phyloP scores from a whole-genome alignment of 1,140 invertebrate genomes.

The Brevipalpus yothersi region DNA sequence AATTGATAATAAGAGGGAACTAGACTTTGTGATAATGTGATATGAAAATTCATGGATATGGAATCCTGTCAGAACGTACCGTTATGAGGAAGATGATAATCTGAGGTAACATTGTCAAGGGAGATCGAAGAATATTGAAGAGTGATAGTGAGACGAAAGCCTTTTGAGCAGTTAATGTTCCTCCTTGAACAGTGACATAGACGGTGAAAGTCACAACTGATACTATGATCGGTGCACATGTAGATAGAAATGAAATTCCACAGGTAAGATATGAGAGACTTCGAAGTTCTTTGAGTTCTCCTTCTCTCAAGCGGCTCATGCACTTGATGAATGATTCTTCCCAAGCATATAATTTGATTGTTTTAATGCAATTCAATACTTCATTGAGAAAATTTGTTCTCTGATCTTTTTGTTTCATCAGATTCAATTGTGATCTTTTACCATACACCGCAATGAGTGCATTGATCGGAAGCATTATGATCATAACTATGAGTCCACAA shows the following conservation, averaged over 20 bases:
- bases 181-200: slow-evolving; percentile 22
- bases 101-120: slow-evolving; percentile 12
- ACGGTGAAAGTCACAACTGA: slow-evolving; percentile 17
- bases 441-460: slow-evolving; percentile 18
- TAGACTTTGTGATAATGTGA: no score
- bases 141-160: slow-evolving; percentile 34
- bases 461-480: slow-evolving; percentile 29
- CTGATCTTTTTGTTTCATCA: slow-evolving; percentile 19
- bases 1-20: no score
- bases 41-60: no score
- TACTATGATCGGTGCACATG: slow-evolving; percentile 14
- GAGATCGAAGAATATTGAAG: slow-evolving; percentile 50
- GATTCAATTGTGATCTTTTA: slow-evolving; percentile 21
- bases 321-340: slow-evolving; percentile 13
- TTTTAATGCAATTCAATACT: slow-evolving; percentile 19
- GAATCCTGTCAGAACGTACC: no score
- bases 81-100: neutral
- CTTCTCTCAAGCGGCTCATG: slow-evolving; percentile 8
- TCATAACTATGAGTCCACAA: slow-evolving; percentile 71
- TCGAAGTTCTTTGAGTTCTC: slow-evolving; percentile 11
- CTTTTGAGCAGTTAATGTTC: slow-evolving; percentile 30
- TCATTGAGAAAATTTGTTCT: slow-evolving; percentile 20
- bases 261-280: slow-evolving; percentile 6
- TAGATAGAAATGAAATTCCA: neutral
- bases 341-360: slow-evolving; percentile 13